Evolutionary conservation across 2,888 invertebrate species (phyloP).

Genomic region (Synanthedon vespiformis): DNA sequence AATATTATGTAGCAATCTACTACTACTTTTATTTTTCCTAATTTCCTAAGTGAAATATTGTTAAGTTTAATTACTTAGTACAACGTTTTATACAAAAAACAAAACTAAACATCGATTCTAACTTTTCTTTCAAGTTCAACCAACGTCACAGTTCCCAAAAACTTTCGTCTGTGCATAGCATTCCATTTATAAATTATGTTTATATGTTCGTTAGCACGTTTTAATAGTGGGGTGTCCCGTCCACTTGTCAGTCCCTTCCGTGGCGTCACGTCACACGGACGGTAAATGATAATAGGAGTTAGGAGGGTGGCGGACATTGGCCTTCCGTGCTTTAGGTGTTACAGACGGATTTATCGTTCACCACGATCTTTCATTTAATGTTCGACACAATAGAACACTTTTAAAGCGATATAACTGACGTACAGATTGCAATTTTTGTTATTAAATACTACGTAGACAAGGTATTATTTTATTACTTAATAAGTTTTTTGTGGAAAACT

Average conservation of each 20-base stretch:
- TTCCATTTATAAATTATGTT: background rate
- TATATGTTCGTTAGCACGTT: background rate
- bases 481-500: too few relatives aligned
- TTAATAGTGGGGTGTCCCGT: slow-evolving; percentile 17
- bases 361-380: background rate
- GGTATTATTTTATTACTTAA: too few relatives aligned
- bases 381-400: slow-evolving; percentile 1
- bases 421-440: too few relatives aligned
- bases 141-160: slow-evolving; percentile 7
- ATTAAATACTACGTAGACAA: too few relatives aligned
- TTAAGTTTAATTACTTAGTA: too few relatives aligned
- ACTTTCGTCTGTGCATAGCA: slow-evolving; percentile 31
- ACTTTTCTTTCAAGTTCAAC: too few relatives aligned
- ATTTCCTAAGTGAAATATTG: too few relatives aligned
- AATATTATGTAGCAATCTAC: too few relatives aligned
- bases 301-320: slow-evolving; percentile 49
- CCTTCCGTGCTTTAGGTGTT: slow-evolving; percentile 31
- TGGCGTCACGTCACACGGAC: slow-evolving; percentile 23
- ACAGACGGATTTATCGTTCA: slow-evolving; percentile 1
- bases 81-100: too few relatives aligned
- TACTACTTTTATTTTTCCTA: too few relatives aligned
- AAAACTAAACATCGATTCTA: too few relatives aligned
- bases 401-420: too few relatives aligned
- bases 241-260: slow-evolving; percentile 33
- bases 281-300: slow-evolving; percentile 24